These are phyloP conservation scores for Actinopyga echinites DNA, from an alignment of 53 echinoderm and acorn worm species.

Conservation along the genomic window DNA sequence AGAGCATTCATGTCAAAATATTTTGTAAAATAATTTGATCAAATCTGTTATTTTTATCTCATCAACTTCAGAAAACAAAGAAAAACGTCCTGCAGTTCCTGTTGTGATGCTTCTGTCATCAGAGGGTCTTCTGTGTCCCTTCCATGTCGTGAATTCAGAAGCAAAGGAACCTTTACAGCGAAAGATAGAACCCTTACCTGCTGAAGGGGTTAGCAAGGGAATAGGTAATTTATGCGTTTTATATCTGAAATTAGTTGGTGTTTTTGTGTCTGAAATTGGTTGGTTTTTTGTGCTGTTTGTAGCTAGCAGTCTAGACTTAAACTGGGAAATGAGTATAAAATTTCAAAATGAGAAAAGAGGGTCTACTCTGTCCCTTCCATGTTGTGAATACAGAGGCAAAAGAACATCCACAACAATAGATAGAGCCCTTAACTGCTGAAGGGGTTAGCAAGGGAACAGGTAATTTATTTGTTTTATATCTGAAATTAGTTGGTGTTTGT, in stretches of 20 bases:
- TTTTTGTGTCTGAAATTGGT: no score
- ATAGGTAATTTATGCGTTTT: neutral
- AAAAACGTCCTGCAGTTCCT: slow-evolving; percentile 69
- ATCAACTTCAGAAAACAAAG: slow-evolving; percentile 50
- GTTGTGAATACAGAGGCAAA: slow-evolving; percentile 62
- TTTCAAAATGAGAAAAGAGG: no score
- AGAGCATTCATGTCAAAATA: no score
- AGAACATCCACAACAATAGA: slow-evolving; percentile 50
- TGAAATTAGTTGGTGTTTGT: no score
- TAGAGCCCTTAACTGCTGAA: slow-evolving; percentile 66
- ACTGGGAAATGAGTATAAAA: no score
- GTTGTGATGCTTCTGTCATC: slow-evolving; percentile 83
- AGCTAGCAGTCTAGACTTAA: no score
- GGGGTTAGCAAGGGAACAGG: slow-evolving; percentile 2
- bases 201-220: slow-evolving; percentile 13
- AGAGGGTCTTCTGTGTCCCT: slow-evolving; percentile 90
- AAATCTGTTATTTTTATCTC: neutral
- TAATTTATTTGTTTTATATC: neutral
- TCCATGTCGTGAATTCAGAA: slow-evolving; percentile 71
- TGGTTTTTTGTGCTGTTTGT: no score
- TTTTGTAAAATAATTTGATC: neutral
- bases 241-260: no score
- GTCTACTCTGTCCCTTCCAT: slow-evolving; percentile 87
- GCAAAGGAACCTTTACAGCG: slow-evolving; percentile 50
- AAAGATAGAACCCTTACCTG: slow-evolving; percentile 70